Evolutionary conservation across 2,113 vertebrate species (phyloP).

Genomic region (Nyctibius bracteatus): DNA sequence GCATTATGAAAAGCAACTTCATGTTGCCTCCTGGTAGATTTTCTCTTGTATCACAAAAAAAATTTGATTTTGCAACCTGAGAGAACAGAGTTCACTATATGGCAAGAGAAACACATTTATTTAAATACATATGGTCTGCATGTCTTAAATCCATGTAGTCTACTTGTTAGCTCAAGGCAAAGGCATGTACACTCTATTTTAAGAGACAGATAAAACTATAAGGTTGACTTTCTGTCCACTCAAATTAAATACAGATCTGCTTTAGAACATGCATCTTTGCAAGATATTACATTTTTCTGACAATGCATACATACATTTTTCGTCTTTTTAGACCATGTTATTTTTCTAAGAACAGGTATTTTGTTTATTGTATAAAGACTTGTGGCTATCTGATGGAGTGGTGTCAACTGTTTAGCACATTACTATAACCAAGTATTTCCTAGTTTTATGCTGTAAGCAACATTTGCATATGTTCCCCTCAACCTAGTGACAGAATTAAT

Average conservation of each 20-base stretch:
- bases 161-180: not conserved
- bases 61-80: not conserved
- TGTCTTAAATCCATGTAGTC: not conserved
- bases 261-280: not conserved
- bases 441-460: not conserved
- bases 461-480: not conserved
- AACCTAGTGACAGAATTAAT: not conserved
- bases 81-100: not conserved
- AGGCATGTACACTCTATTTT: not conserved
- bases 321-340: not conserved
- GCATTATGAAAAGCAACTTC: not conserved
- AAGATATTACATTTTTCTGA: not conserved
- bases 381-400: not conserved
- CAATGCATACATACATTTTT: not conserved
- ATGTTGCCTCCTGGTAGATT: not conserved
- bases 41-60: not conserved
- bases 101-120: not conserved
- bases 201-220: not conserved
- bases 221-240: not conserved
- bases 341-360: not conserved
- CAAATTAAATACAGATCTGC: not conserved
- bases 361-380: not conserved
- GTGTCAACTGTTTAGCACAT: not conserved
- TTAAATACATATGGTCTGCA: not conserved
- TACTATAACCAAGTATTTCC: not conserved